Percentiles rank a stretch among this genome's conserved stretches.
phyloP scores from a whole-genome alignment of 2,888 invertebrate species.

The Bombylius discolor region DNA sequence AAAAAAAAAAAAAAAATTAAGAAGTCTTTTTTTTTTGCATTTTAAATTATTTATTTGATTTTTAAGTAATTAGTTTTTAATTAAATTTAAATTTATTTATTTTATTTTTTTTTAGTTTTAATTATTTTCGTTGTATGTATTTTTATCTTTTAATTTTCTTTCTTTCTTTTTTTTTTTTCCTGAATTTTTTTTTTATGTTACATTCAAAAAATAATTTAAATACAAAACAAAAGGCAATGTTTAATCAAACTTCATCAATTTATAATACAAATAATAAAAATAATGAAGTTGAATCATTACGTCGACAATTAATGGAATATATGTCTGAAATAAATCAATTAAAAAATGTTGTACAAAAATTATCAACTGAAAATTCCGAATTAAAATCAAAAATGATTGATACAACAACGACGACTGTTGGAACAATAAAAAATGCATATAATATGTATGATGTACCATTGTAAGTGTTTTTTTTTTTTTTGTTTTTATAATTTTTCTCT shows the following conservation, averaged over 20 bases:
- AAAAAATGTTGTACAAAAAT: constrained; percentile 52
- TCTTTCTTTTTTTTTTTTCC: too few species aligned
- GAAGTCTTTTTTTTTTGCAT: too few species aligned
- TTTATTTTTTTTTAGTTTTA: too few species aligned
- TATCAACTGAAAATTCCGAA: constrained; percentile 69
- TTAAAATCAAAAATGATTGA: constrained; percentile 44
- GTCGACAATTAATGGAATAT: constrained; percentile 32
- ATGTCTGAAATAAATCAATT: constrained; percentile 33
- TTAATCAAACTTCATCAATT: neutral
- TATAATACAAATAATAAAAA: constrained; percentile 10
- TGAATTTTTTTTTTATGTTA: neutral
- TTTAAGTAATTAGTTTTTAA: too few species aligned
- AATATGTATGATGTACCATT: constrained; percentile 33
- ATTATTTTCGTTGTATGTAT: too few species aligned
- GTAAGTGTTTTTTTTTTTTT: constrained; percentile 22
- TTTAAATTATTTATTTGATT: too few species aligned
- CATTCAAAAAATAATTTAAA: neutral
- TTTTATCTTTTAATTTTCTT: too few species aligned
- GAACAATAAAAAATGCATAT: constrained; percentile 18
- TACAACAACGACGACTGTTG: constrained; percentile 3
- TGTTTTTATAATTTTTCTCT: constrained; percentile 9
- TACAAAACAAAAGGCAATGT: neutral
- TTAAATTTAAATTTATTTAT: too few species aligned
- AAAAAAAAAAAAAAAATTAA: too few species aligned
- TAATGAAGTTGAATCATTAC: constrained; percentile 31